Base-by-base conservation (phyloP, 2,888 invertebrate genomes). In the Xanthorhoe spadicearia region DNA sequence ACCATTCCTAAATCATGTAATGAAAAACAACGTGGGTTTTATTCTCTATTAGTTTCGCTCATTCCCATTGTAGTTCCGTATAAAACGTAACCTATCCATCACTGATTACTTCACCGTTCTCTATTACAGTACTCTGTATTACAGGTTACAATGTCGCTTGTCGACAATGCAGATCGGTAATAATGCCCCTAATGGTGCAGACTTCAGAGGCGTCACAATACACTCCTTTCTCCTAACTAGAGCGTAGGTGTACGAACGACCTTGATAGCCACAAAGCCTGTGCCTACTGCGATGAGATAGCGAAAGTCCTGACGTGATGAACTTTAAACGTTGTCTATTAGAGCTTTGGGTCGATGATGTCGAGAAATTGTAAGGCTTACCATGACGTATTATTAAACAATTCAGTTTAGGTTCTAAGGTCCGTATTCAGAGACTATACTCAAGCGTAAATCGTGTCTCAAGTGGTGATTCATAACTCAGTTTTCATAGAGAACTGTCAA, bases 141-240 rank as follows among this genome's bases (percentile, higher is more conserved):
- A 73, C 70, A 71, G 66, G 74, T 77, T 75, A 74, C 74, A 63
- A 60, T 55, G 46, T 49, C 54, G 60, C 58, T 28, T 64, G 57
- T 70, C 32, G 70, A 83, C 83, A 82, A 85, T 83, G 81, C 81
- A 76, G 80, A 79, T 80, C 71, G 78, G 76, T 81, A 82, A 83
- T 83, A 83, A 84, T 83, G 79, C 79, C 71, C 66, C 74, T 84
- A 82, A 83, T 79, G 77, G 78, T 68, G 75, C 60, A 73, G 35
- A 74, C 81, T 80, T 83, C 83, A 83, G 83, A 82, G 80, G 75
- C 79, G 84, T 83, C 83, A 88, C 88, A 89, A 87, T 84, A 74
- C 83, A 79, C 84, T 68, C 89, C 90, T 90, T 90, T 91, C 90
- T 89, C 87, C 85, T 81, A 87, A 85, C 82, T 84, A 80, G 86